Percentiles rank a stretch among this genome's conserved stretches.
phyloP scores from a whole-genome alignment of 2,888 invertebrate species.

The Drosophila histrio region DNA sequence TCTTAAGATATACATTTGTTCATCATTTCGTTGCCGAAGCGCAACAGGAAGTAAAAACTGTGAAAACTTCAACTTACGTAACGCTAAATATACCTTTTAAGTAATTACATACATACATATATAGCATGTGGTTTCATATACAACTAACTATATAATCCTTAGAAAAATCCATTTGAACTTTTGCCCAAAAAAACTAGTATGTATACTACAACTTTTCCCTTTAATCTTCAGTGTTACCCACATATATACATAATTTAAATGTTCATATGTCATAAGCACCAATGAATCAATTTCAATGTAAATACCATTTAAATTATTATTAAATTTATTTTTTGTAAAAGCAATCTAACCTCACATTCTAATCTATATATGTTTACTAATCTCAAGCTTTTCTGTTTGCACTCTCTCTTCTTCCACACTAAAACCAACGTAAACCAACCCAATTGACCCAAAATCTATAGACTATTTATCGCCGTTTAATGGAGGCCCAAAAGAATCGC shows the following conservation, averaged over 20 bases:
- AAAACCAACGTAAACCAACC: too few relatives aligned
- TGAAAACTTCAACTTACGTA: conserved; percentile 11
- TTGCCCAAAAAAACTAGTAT: conserved; percentile 18
- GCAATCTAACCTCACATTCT: conserved; percentile 45
- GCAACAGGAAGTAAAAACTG: conserved; percentile 23
- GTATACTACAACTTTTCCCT: conserved; percentile 14
- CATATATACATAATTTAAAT: conserved; percentile 65
- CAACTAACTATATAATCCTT: conserved; percentile 29
- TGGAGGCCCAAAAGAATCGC: conserved; percentile 90
- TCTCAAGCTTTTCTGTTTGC: conserved; percentile 38
- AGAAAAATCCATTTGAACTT: conserved; percentile 25
- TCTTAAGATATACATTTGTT: conserved; percentile 26
- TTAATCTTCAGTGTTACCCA: conserved; percentile 46
- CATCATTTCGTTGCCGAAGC: conserved; percentile 33
- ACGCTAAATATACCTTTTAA: conserved; percentile 42
- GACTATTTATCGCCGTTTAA: conserved; percentile 94
- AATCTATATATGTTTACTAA: conserved; percentile 38
- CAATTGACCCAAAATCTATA: conserved; percentile 73
- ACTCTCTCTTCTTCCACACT: conserved; percentile 41
- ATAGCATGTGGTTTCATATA: conserved; percentile 68
- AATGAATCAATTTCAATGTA: conserved; percentile 55
- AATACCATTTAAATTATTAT: conserved; percentile 41
- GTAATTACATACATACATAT: too few relatives aligned
- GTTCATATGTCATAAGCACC: conserved; percentile 73
- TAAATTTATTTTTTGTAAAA: conserved; percentile 20